phyloP scores from a whole-genome alignment of 1,140 invertebrate genomes.

The Chelonus insularis region DNA sequence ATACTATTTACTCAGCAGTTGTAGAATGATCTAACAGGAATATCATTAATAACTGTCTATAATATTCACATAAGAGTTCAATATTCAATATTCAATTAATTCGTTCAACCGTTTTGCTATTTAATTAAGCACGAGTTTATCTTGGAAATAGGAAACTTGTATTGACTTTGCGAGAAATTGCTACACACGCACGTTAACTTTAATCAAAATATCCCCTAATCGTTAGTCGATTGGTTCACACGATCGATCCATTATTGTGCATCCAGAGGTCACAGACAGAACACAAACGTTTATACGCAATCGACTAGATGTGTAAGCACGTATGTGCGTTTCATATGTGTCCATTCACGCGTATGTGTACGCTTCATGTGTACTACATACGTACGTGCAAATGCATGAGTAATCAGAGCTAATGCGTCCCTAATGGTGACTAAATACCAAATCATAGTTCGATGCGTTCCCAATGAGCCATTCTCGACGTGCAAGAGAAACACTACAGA shows the following conservation, averaged over 20 bases:
- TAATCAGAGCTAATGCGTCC: conserved; percentile 57
- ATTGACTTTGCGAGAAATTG: not conserved
- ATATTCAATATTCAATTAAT: too few species aligned
- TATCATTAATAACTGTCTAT: too few species aligned
- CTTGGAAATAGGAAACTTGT: too few species aligned
- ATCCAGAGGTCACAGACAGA: conserved; percentile 1
- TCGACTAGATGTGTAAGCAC: conserved; percentile 34
- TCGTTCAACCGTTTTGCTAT: too few species aligned
- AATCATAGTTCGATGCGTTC: conserved; percentile 55
- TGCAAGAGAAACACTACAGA: not conserved
- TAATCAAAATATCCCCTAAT: conserved; percentile 33
- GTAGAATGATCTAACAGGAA: too few species aligned
- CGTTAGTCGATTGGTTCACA: conserved; percentile 27
- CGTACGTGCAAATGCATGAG: conserved; percentile 42
- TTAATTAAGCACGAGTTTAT: too few species aligned
- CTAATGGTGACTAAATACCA: conserved; percentile 59
- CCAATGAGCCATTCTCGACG: conserved; percentile 22
- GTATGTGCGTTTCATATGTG: conserved; percentile 33
- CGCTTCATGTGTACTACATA: conserved; percentile 26
- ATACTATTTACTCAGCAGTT: too few species aligned
- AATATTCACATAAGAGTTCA: too few species aligned
- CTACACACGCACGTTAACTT: conserved; percentile 19
- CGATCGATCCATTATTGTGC: conserved; percentile 23
- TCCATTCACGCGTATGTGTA: conserved; percentile 6
- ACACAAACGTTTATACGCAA: conserved; percentile 27